phyloP scores from a whole-genome alignment of 2,113 vertebrate genomes.

The Takifugu bimaculatus region DNA sequence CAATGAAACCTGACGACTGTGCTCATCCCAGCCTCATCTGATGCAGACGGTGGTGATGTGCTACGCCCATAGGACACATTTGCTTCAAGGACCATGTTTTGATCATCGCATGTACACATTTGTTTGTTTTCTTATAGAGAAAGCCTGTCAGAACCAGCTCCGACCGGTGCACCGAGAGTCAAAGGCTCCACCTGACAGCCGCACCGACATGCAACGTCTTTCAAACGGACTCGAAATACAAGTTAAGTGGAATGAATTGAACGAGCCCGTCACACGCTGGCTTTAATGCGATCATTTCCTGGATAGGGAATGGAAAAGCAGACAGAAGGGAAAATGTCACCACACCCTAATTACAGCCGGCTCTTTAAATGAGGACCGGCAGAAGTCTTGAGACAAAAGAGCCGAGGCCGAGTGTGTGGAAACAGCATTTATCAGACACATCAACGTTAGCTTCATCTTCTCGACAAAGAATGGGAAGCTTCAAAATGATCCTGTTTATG shows the following conservation, averaged over 20 bases:
- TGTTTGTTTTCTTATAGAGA: no score
- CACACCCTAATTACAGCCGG: constrained; percentile 40
- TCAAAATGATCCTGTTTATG: neutral
- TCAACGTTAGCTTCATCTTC: constrained; percentile 28
- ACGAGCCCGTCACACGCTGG: constrained; percentile 34
- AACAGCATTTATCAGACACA: constrained; percentile 30
- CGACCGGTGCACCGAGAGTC: no score
- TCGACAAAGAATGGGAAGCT: constrained; percentile 22
- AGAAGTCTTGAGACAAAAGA: constrained; percentile 38
- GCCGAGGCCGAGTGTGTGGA: constrained; percentile 28
- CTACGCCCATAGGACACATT: no score
- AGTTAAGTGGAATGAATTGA: constrained; percentile 54
- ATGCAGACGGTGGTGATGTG: no score
- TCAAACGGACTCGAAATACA: constrained; percentile 18
- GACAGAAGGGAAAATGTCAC: constrained; percentile 37
- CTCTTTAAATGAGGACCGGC: constrained; percentile 55
- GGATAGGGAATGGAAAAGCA: constrained; percentile 39
- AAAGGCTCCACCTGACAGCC: neutral
- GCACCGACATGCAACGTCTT: constrained; percentile 2
- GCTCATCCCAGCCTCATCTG: no score
- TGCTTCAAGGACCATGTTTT: no score
- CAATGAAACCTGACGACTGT: neutral
- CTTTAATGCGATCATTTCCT: constrained; percentile 42
- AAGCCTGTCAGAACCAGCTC: no score
- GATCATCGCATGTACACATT: no score